A percentile compares a stretch with the other conserved stretches of the same genome.
Conservation (phyloP, 2,113 vertebrate species). For the Carettochelys insculpta region DNA sequence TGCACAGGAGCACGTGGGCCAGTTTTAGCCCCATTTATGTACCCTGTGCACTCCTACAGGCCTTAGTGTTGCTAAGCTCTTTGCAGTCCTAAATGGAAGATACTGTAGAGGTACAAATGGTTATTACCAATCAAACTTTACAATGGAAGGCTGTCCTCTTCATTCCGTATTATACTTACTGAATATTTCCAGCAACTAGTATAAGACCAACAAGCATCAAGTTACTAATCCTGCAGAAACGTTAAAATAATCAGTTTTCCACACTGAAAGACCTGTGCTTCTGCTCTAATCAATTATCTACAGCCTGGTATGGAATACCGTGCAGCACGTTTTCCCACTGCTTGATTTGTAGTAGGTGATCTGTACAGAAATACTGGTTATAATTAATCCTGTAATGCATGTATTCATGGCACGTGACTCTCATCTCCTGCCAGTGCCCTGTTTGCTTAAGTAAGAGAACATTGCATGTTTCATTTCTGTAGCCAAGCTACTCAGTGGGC, state of each 20-base stretch:
- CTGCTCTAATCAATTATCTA: not conserved
- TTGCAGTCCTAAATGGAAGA: too few relatives aligned
- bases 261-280: not conserved
- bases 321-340: not conserved
- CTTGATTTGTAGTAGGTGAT: not conserved
- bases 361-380: not conserved
- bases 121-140: rapidly evolving
- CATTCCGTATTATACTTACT: not conserved
- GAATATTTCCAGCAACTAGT: not conserved
- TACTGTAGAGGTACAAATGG: not conserved
- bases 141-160: not conserved
- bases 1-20: too few relatives aligned
- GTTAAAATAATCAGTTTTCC: not conserved
- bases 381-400: not conserved
- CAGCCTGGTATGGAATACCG: rapidly evolving
- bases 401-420: slow-evolving; percentile 5
- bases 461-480: slow-evolving; percentile 41
- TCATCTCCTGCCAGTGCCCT: not conserved
- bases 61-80: too few relatives aligned
- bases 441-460: slow-evolving; percentile 34
- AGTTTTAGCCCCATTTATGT: too few relatives aligned
- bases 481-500: not conserved
- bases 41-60: too few relatives aligned
- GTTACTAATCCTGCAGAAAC: not conserved
- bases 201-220: not conserved